These are phyloP conservation scores for Danaus melanippus DNA, from an alignment of 1,140 invertebrate species.

Conservation along the genomic window DNA sequence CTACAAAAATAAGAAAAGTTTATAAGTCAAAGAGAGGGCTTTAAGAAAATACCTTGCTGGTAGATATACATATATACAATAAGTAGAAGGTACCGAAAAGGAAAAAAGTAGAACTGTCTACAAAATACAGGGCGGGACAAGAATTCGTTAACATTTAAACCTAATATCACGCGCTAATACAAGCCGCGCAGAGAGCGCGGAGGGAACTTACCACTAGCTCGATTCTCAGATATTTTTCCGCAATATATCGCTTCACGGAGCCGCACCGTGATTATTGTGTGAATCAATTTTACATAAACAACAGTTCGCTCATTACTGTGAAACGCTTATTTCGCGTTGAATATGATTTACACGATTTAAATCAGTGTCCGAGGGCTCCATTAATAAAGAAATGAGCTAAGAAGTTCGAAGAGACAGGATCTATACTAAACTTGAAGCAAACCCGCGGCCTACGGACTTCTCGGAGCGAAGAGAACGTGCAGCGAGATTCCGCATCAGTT, in stretches of 20 bases:
- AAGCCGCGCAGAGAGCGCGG: background rate
- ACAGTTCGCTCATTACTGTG: background rate
- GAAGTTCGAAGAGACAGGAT: slow-evolving; percentile 2
- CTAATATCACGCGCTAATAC: too few species aligned
- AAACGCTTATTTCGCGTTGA: slow-evolving; percentile 3
- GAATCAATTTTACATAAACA: slow-evolving; percentile 23
- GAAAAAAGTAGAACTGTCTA: too few species aligned
- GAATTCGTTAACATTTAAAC: too few species aligned
- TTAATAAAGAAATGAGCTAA: too few species aligned
- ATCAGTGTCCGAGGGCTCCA: background rate
- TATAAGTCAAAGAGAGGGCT: slow-evolving; percentile 1
- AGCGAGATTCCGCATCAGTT: slow-evolving; percentile 23
- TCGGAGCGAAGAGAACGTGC: slow-evolving; percentile 18
- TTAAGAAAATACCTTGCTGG: slow-evolving; percentile 4
- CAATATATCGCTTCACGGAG: slow-evolving; percentile 18
- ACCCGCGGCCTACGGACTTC: too few species aligned
- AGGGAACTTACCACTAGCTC: slow-evolving; percentile 3
- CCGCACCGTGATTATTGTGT: slow-evolving; percentile 17
- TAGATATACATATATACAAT: background rate
- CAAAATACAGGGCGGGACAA: too few species aligned
- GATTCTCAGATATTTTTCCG: slow-evolving; percentile 18
- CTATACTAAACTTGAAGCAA: slow-evolving; percentile 18
- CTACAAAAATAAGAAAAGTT: slow-evolving; percentile 14
- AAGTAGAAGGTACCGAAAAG: background rate
- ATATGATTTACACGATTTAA: slow-evolving; percentile 23